These are phyloP conservation scores for Macrosoma leucophasiata DNA, from an alignment of 2,888 invertebrate genomes.

Conservation along the genomic window DNA sequence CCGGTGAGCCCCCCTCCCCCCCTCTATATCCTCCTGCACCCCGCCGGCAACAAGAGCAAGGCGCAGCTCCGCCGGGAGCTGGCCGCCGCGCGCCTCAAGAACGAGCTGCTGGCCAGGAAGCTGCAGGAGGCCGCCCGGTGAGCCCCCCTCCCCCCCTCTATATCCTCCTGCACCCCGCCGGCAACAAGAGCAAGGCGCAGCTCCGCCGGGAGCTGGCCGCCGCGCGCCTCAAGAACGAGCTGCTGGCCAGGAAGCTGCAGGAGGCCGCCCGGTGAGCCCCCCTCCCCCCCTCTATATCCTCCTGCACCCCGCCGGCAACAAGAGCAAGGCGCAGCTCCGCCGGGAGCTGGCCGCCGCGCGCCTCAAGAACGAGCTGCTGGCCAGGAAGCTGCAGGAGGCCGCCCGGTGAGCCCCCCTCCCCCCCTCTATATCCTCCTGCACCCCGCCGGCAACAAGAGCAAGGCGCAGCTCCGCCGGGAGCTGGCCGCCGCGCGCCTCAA, in stretches of 20 bases:
- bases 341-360: conserved; percentile 87
- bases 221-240: conserved; percentile 86
- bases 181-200: conserved; percentile 86
- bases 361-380: conserved; percentile 86
- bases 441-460: conserved; percentile 84
- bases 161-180: conserved; percentile 83
- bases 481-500: conserved; percentile 86
- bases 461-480: conserved; percentile 86
- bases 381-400: conserved; percentile 82
- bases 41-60: conserved; percentile 84
- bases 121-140: conserved; percentile 80
- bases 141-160: too few relatives aligned
- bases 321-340: conserved; percentile 85
- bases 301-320: conserved; percentile 84
- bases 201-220: conserved; percentile 86
- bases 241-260: conserved; percentile 82
- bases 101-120: conserved; percentile 84
- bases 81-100: conserved; percentile 86
- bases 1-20: too few relatives aligned
- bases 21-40: too few relatives aligned
- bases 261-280: conserved; percentile 78
- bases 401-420: conserved; percentile 71
- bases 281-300: too few relatives aligned
- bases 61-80: conserved; percentile 87
- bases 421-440: too few relatives aligned